These are phyloP conservation scores for Enteromius mattozi DNA, from an alignment of 2,797 vertebrate genomes.

Conservation along the genomic window DNA sequence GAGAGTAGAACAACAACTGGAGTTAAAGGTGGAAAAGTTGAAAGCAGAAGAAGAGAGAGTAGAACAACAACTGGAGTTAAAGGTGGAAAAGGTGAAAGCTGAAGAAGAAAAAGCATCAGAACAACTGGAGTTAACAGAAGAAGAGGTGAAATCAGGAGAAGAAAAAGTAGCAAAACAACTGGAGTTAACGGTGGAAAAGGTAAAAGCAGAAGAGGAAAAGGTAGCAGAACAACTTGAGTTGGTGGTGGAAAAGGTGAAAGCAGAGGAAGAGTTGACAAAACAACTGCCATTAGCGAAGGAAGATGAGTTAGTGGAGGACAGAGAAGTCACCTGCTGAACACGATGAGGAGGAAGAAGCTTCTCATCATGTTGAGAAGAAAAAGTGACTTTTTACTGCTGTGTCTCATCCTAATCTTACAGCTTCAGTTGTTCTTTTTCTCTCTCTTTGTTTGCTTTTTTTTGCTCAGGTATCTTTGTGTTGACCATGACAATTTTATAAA, in stretches of 20 bases:
- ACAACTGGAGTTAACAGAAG: background rate
- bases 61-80: background rate
- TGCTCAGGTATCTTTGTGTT: background rate
- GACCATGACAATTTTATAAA: background rate
- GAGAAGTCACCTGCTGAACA: background rate
- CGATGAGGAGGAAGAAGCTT: slow-evolving; percentile 19
- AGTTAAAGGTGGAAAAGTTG: background rate
- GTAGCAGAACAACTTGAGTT: background rate
- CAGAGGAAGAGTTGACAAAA: background rate
- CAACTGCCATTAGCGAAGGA: background rate
- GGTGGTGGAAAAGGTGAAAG: background rate
- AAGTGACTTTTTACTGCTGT: background rate
- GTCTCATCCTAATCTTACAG: background rate
- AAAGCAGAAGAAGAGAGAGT: background rate
- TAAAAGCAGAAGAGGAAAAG: too few relatives aligned
- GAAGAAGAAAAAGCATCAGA: background rate
- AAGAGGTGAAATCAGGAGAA: background rate
- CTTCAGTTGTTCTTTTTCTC: background rate
- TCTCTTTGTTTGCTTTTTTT: background rate
- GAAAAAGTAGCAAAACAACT: background rate
- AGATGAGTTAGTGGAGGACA: background rate
- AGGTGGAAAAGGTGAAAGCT: background rate
- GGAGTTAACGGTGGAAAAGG: background rate
- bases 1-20: background rate
- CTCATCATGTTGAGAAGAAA: slow-evolving; percentile 11